Conservation (phyloP, 2,797 vertebrate genomes). For the Sebastes steindachneri region DNA sequence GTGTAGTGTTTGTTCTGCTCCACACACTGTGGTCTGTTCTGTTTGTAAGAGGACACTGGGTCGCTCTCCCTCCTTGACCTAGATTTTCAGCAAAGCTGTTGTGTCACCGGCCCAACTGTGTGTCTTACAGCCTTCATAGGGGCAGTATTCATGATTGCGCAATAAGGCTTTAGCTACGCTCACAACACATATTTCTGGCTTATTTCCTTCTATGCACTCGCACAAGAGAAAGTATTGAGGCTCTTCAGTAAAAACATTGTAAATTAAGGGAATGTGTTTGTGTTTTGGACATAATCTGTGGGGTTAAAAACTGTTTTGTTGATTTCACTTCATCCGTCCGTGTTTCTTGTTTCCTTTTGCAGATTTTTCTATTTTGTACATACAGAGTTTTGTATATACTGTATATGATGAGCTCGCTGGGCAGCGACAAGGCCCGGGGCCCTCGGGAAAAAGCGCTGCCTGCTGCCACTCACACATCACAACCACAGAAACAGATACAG, state of each 20-base stretch:
- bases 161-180: slow-evolving; percentile 50
- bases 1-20: slow-evolving; percentile 49
- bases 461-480: slow-evolving; percentile 86
- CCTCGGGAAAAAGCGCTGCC: slow-evolving; percentile 93
- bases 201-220: background rate
- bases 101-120: slow-evolving; percentile 58
- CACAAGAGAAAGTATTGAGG: background rate
- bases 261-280: background rate
- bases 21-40: slow-evolving; percentile 22
- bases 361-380: slow-evolving; percentile 99
- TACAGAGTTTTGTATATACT: slow-evolving; percentile 99
- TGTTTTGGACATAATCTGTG: background rate
- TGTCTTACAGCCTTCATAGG: slow-evolving; percentile 52
- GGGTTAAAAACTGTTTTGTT: background rate
- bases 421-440: slow-evolving; percentile 91
- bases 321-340: background rate
- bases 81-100: slow-evolving; percentile 74
- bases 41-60: slow-evolving; percentile 72
- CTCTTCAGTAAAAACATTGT: background rate
- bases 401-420: slow-evolving; percentile 99
- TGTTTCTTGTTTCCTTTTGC: slow-evolving; percentile 52
- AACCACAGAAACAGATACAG: slow-evolving; percentile 96
- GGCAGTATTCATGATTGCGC: slow-evolving; percentile 64
- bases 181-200: slow-evolving; percentile 38
- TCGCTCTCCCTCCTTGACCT: slow-evolving; percentile 73